These are phyloP conservation scores for Thera britannica DNA, from an alignment of 2,888 invertebrate genomes.

Conservation along the genomic window DNA sequence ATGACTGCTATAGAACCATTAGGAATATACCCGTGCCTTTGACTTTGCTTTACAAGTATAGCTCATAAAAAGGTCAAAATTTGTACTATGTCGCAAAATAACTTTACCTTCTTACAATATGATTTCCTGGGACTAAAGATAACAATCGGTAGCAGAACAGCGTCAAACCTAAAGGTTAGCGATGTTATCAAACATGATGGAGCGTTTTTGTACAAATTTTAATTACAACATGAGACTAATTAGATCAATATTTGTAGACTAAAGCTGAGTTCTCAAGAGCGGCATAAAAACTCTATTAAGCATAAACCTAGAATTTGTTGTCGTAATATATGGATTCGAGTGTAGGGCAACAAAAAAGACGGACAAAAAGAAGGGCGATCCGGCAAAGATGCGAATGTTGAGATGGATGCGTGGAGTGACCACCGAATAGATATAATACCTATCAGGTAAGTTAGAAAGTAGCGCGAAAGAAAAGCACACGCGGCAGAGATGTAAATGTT, in stretches of 20 bases:
- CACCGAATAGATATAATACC: too few relatives aligned
- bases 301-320: too few relatives aligned
- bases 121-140: conserved; percentile 27
- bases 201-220: conserved; percentile 32
- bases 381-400: too few relatives aligned
- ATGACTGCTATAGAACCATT: too few relatives aligned
- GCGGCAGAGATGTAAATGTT: too few relatives aligned
- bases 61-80: background rate
- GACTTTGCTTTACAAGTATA: background rate
- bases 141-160: conserved; percentile 26
- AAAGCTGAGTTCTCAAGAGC: conserved; percentile 12
- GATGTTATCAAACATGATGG: conserved; percentile 35
- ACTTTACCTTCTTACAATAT: conserved; percentile 6
- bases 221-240: conserved; percentile 33
- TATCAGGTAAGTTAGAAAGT: too few relatives aligned
- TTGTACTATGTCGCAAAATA: conserved; percentile 1
- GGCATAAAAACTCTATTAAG: background rate
- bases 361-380: too few relatives aligned
- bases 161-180: conserved; percentile 30
- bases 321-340: too few relatives aligned
- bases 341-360: too few relatives aligned
- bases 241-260: conserved; percentile 20
- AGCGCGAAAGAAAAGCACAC: too few relatives aligned
- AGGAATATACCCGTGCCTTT: too few relatives aligned
- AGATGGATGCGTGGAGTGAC: too few relatives aligned